phyloP scores from a whole-genome alignment of 2,113 vertebrate genomes.

The Laterallus jamaicensis region DNA sequence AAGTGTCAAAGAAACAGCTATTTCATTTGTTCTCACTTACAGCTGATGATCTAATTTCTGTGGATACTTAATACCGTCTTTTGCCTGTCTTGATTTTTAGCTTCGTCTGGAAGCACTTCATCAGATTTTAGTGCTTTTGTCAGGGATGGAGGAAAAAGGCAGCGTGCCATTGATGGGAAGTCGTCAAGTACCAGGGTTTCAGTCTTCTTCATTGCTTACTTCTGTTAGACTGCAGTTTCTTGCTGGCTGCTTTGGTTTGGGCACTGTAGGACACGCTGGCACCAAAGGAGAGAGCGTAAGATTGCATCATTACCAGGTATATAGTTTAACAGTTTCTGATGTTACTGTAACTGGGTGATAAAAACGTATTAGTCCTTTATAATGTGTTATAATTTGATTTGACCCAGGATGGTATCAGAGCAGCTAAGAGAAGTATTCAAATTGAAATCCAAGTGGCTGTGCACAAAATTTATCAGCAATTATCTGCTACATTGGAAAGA shows the following conservation, averaged over 20 bases:
- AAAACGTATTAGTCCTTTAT: not conserved
- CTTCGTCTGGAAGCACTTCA: slow-evolving; percentile 95
- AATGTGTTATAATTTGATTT: slow-evolving; percentile 2
- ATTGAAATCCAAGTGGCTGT: slow-evolving; percentile 95
- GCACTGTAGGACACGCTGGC: slow-evolving; percentile 84
- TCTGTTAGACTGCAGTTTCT: slow-evolving; percentile 96
- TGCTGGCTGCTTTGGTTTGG: slow-evolving; percentile 94
- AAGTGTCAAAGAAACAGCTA: rapidly evolving
- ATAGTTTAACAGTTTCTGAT: not conserved
- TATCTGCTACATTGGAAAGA: slow-evolving; percentile 91
- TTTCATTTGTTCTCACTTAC: not conserved
- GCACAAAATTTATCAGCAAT: slow-evolving; percentile 97
- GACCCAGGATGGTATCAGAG: slow-evolving; percentile 90
- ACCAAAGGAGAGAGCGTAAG: slow-evolving; percentile 91
- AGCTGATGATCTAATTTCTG: not conserved
- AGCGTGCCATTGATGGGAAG: slow-evolving; percentile 74
- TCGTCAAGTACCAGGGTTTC: slow-evolving; percentile 80
- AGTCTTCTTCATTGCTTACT: slow-evolving; percentile 90
- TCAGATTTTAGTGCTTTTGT: slow-evolving; percentile 93
- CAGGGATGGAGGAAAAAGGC: slow-evolving; percentile 97
- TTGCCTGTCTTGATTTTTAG: slow-evolving; percentile 70
- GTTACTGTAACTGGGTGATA: not conserved
- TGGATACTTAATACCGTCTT: not conserved
- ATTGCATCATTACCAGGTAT: slow-evolving; percentile 95
- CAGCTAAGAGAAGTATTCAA: slow-evolving; percentile 92